Base-by-base conservation (phyloP, 1,140 invertebrate species). In the Anoplolepis gracilipes region DNA sequence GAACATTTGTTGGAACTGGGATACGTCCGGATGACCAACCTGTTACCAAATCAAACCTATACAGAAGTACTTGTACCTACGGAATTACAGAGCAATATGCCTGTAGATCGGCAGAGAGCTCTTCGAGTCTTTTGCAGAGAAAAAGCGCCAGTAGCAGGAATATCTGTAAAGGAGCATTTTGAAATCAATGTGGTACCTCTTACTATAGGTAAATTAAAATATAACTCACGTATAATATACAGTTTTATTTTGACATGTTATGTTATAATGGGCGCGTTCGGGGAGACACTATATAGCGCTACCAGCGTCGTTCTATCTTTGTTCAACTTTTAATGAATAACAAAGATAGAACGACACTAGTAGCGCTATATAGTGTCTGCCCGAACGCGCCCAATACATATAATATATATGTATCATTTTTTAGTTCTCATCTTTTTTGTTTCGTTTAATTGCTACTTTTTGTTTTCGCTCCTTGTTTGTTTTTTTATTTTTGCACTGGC, bases 81-180 rank as follows among this genome's bases (percentile, higher is more conserved):
- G 0, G 98, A 98, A 92, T 96, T 98, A 77, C 97, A 98, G 86
- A 97, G 97, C 61, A 98, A 98, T 73, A 98, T 98, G 96, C 98
- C 98, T 0, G 96, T 99, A 28, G 98, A 98, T 84, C 96, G 94
- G 70, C 93, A 98, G 95, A 96, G 98, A 88, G 97, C 98, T 42
- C 94, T 99, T 57, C 95, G 98, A 84, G 97, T 99, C 57, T 98
- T 98, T 94, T 99, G 98, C 89, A 95, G 98, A 53, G 98, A 99
- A 94, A 97, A 97, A 88, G 98, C 98, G 67, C 97, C 98, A 25
- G 99, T 99, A 49, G 99, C 98, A 62, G 99, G 99, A 1, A 99
- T 99, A 87, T 98, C 98, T 0, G 98, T 99, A 0, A 99, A 99
- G 93, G 99, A 99, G 93, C 99, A 99, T 95, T 99, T 99, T 94